Conservation (phyloP, 2,888 invertebrate genomes). For the Limnephilus marmoratus region DNA sequence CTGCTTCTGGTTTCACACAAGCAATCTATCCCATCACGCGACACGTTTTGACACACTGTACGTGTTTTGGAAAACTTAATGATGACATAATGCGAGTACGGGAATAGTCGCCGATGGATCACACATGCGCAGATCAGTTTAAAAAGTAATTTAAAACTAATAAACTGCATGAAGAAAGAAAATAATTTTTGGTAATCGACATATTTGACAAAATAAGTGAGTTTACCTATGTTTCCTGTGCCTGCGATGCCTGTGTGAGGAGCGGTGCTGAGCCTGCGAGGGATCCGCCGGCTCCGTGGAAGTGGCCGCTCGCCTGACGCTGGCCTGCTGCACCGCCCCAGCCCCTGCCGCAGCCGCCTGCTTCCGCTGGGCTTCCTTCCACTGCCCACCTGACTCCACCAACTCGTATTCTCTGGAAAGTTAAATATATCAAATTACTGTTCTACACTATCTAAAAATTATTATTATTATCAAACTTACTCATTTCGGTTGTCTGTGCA, state of each 20-base stretch:
- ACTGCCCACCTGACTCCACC: constrained; percentile 92
- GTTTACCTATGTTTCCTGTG: constrained; percentile 80
- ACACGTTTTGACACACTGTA: too few relatives aligned
- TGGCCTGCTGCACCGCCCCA: constrained; percentile 83
- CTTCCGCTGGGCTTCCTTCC: constrained; percentile 91
- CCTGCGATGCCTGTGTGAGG: constrained; percentile 78
- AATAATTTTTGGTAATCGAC: too few relatives aligned
- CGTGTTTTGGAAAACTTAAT: too few relatives aligned
- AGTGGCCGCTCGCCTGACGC: constrained; percentile 79
- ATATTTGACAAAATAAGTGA: not conserved
- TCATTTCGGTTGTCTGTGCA: too few relatives aligned
- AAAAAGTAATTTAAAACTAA: too few relatives aligned
- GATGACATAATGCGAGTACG: too few relatives aligned
- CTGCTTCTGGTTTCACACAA: too few relatives aligned
- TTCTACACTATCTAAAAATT: not conserved
- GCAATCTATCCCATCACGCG: too few relatives aligned
- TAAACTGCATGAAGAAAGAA: too few relatives aligned
- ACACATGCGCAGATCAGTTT: too few relatives aligned
- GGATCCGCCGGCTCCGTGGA: constrained; percentile 68
- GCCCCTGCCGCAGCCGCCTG: constrained; percentile 78
- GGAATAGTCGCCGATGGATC: too few relatives aligned
- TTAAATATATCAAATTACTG: not conserved
- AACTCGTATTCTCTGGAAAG: constrained; percentile 81
- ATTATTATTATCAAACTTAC: not conserved
- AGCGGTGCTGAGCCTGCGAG: constrained; percentile 73